These are phyloP conservation scores for Deroptyus accipitrinus DNA, from an alignment of 2,113 vertebrate species.

Conservation along the genomic window DNA sequence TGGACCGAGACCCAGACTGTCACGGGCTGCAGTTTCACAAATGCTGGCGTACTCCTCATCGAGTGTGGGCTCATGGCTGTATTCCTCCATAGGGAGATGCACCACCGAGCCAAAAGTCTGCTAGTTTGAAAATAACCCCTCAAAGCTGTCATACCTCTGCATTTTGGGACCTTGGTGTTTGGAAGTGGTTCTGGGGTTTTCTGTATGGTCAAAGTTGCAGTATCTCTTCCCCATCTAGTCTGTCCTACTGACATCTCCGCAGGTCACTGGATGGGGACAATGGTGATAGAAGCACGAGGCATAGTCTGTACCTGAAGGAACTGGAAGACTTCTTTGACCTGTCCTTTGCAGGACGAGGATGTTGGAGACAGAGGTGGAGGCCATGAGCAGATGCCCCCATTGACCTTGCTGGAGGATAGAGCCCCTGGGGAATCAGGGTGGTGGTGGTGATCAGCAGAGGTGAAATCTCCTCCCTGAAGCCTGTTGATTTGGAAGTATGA, in stretches of 20 bases:
- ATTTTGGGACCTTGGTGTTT: not conserved
- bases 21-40: rapidly evolving
- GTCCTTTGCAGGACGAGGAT: not conserved
- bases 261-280: not conserved
- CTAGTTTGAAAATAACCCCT: not conserved
- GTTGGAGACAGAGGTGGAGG: not conserved
- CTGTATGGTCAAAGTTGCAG: not conserved
- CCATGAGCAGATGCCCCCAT: not conserved
- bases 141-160: not conserved
- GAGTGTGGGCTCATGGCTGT: not conserved
- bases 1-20: not conserved
- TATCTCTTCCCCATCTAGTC: not conserved
- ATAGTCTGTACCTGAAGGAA: not conserved
- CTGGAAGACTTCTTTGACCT: not conserved
- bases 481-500: not conserved
- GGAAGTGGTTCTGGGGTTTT: not conserved
- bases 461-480: not conserved
- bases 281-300: not conserved
- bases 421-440: rapidly evolving
- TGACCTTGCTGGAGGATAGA: not conserved
- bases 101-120: not conserved
- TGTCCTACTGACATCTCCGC: not conserved
- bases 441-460: not conserved
- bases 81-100: not conserved
- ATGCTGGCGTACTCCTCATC: not conserved